Evolutionary conservation across 2,888 invertebrate species (phyloP), one percentile per base, ranked within the genome.

Genomic region (Morpho achilles): DNA sequence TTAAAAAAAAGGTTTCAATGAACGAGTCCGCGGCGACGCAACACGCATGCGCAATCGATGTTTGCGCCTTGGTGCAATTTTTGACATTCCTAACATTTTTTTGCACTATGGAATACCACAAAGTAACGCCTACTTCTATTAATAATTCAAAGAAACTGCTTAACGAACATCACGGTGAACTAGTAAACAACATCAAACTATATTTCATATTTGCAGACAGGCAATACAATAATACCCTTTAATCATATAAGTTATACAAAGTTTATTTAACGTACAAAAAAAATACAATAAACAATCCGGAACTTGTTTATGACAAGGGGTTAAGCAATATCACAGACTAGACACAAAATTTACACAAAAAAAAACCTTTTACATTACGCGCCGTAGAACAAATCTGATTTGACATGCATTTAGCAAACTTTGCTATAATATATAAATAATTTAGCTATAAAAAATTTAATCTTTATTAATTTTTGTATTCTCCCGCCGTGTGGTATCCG

Each of bases 281-380:
- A 10, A 50, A 8, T n/a, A n/a, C n/a, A 8, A 50, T 50, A 50
- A 50, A 50, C 50, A 9, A 32, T 8, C 6, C 16, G n/a, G 16
- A 42, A 51, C 41, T 42, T 51, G 42, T 22, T 47, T 22, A 41
- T 23, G 50, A 16, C 5, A 32, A 46, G 43, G n/a, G n/a, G 42
- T 51, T 51, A 23, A 51, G 52, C 45, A 43, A 52, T 82, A 84
- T 84, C 84, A 80, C 84, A 85, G 86, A 84, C 86, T 85, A 85
- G 85, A 85, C 79, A 74, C 70, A 79, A 71, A 56, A 61, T 45
- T 56, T 52, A 56, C 54, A 57, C 32, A 3, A 32, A 32, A 59
- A 56, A 58, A 59, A 64, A 58, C 45, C 46, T 56, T 62, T 55
- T 53, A 57, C 41, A 52, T 56, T 46, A 53, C 54, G 54, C 53